Base-by-base conservation (phyloP, 2,888 invertebrate species). In the Rhagium mordax region DNA sequence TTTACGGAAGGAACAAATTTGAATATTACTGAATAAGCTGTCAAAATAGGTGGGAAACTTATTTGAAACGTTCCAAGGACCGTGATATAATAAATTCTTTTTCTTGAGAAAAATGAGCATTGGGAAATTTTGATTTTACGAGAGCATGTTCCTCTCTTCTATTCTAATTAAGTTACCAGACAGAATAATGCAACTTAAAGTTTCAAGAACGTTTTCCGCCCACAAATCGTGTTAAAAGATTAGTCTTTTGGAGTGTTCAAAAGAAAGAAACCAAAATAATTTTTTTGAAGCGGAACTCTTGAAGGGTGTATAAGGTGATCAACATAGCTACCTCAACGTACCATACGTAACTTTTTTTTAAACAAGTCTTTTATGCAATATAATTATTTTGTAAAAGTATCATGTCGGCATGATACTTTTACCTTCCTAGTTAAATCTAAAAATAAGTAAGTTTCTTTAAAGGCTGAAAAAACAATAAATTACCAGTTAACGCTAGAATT, bases 241-340 rank as follows among this genome's bases (percentile, higher is more conserved):
- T 41, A n/a, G n/a, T 33, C 8, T 7, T 33, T 33, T 33, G 8
- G 7, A 8, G 1, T 33, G 29, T 33, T 33, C 29, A 3, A 4
- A 24, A 41, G n/a, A 41, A 41, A 41, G 0, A 13, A 41, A 41
- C n/a, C 41, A 41, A 59, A 59, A 15, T 21, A 1, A 24, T 62
- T 74, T 60, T 70, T 57, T 61, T 21, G 33, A 64, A 51, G 29
- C 68, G 48, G 69, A 74, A 72, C 71, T 74, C 66, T 66, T 71
- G 60, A 73, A 59, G 59, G 59, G 65, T 74, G 59, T 70, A 64
- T 47, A 71, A 60, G 66, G 72, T 71, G 68, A 76, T 77, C 74
- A 77, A 78, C 78, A 59, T 75, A 77, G 74, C 78, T 78, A 77
- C 76, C 78, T 78, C 78, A 78, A 70, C 60, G 57, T 75, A 72